These are phyloP conservation scores for Sitodiplosis mosellana DNA, from an alignment of 1,140 invertebrate species.

Conservation along the genomic window DNA sequence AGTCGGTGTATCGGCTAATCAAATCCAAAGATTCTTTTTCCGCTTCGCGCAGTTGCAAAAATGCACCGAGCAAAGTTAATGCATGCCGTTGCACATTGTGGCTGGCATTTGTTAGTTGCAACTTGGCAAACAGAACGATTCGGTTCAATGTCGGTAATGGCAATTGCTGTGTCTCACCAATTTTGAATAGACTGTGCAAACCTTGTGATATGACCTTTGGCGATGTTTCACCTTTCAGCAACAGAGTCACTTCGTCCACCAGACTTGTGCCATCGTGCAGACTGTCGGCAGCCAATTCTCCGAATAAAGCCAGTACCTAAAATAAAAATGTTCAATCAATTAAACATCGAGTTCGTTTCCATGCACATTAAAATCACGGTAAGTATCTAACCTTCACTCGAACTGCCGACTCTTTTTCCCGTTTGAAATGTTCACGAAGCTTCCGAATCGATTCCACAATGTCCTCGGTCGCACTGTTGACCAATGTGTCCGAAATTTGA, in stretches of 20 bases:
- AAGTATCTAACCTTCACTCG: conserved; percentile 41
- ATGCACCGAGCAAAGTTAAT: conserved; percentile 48
- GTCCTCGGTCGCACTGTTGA: conserved; percentile 42
- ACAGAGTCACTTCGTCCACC: conserved; percentile 52
- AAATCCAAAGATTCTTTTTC: conserved; percentile 39
- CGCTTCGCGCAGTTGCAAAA: conserved; percentile 29
- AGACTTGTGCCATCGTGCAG: conserved; percentile 39
- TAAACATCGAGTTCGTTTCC: too few relatives aligned
- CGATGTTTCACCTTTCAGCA: conserved; percentile 59
- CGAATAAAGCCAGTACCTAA: conserved; percentile 46
- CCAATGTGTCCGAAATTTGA: conserved; percentile 52
- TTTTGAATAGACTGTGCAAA: conserved; percentile 18
- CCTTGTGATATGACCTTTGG: conserved; percentile 46
- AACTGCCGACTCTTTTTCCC: conserved; percentile 58
- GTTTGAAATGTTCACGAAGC: conserved; percentile 51
- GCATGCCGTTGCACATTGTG: conserved; percentile 63
- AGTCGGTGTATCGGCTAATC: conserved; percentile 60
- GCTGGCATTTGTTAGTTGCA: conserved; percentile 51
- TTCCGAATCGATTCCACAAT: conserved; percentile 44
- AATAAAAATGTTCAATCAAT: too few relatives aligned
- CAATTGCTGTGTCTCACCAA: conserved; percentile 14
- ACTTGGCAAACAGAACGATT: conserved; percentile 28
- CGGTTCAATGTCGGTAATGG: conserved; percentile 16
- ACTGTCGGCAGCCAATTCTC: conserved; percentile 45
- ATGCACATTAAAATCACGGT: too few relatives aligned